Conservation (phyloP, 2,888 invertebrate species). For the Drosophila neotestacea region DNA sequence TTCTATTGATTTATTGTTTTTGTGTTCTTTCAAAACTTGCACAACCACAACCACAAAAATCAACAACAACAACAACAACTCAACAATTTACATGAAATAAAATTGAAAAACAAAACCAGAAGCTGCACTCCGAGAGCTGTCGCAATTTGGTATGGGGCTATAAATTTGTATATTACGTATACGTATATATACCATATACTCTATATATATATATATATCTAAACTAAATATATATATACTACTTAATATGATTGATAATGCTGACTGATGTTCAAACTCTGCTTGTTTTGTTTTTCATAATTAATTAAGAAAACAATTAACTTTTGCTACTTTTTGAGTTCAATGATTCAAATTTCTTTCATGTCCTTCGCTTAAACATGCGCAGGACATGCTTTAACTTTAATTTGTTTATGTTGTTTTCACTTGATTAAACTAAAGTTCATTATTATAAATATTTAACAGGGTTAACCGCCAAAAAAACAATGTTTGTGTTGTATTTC, state of each 20-base stretch:
- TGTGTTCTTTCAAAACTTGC: conserved; percentile 66
- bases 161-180: conserved; percentile 33
- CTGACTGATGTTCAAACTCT: conserved; percentile 71
- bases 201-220: conserved; percentile 29
- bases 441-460: neutral
- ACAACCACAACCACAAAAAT: conserved; percentile 54
- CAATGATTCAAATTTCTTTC: conserved; percentile 9
- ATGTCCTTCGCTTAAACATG: conserved; percentile 38
- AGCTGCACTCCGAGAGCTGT: conserved; percentile 85
- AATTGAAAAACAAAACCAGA: conserved; percentile 80
- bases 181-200: conserved; percentile 16
- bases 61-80: conserved; percentile 34
- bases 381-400: conserved; percentile 17
- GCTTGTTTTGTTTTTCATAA: conserved; percentile 75
- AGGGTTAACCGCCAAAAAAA: neutral
- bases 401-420: conserved; percentile 20
- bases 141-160: conserved; percentile 85
- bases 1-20: conserved; percentile 67
- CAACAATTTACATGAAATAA: conserved; percentile 45
- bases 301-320: conserved; percentile 9
- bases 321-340: conserved; percentile 31
- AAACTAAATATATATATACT: conserved; percentile 26
- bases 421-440: neutral
- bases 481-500: conserved; percentile 32
- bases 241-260: conserved; percentile 58